Conservation (phyloP, 1,140 invertebrate genomes). For the Calosoma granatense region DNA sequence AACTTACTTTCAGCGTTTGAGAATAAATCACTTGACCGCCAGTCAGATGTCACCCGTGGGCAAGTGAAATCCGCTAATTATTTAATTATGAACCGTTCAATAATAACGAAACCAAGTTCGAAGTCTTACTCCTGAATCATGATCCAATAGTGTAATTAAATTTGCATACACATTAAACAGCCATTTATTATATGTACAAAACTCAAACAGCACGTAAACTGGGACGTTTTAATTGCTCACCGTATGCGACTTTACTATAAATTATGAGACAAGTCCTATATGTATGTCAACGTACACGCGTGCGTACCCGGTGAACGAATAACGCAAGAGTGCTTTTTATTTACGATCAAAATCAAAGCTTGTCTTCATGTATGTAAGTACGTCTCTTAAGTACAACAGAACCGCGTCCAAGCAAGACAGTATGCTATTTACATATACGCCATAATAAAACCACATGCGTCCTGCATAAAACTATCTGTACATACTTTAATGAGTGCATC, state of each 20-base stretch:
- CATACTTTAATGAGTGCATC: neutral
- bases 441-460: neutral
- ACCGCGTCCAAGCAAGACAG: too few species aligned
- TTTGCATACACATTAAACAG: slow-evolving; percentile 5
- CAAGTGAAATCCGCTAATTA: slow-evolving; percentile 8
- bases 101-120: neutral
- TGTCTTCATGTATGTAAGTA: too few species aligned
- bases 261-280: neutral
- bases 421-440: too few species aligned
- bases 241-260: slow-evolving; percentile 3
- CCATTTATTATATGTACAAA: slow-evolving; percentile 1
- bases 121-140: neutral
- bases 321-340: neutral
- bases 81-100: slow-evolving; percentile 3
- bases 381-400: too few species aligned
- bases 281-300: too few species aligned
- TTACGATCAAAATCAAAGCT: neutral
- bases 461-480: neutral
- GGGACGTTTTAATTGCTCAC: slow-evolving; percentile 6
- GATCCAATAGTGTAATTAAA: slow-evolving; percentile 9
- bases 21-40: neutral
- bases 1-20: slow-evolving; percentile 2
- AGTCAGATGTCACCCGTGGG: slow-evolving; percentile 4
- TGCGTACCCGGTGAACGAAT: too few species aligned
- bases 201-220: neutral